phyloP scores from a whole-genome alignment of 2,888 invertebrate genomes.

The Epinotia ramella region DNA sequence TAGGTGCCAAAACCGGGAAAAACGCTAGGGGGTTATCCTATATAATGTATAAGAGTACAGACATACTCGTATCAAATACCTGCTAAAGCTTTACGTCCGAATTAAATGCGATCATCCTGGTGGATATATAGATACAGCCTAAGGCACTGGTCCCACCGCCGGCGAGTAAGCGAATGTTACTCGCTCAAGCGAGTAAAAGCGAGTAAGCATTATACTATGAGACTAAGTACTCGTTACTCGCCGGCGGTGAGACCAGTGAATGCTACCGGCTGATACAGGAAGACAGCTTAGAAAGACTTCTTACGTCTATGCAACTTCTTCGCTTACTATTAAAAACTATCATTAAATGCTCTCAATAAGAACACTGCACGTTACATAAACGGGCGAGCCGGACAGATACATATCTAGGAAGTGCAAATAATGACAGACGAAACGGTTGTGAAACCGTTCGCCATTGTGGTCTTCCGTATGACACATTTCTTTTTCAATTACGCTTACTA shows the following conservation, averaged over 20 bases:
- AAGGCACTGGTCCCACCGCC: too few species aligned
- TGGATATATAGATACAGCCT: background rate
- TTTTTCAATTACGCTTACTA: slow-evolving; percentile 15
- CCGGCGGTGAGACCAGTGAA: too few species aligned
- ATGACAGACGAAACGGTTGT: slow-evolving; percentile 26
- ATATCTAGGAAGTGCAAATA: slow-evolving; percentile 44
- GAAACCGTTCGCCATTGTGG: slow-evolving; percentile 32
- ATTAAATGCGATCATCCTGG: too few species aligned
- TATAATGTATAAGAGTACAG: too few species aligned
- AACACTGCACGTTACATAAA: slow-evolving; percentile 14
- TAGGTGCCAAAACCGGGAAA: too few species aligned
- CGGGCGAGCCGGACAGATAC: slow-evolving; percentile 35
- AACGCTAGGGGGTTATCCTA: too few species aligned
- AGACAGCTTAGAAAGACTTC: background rate
- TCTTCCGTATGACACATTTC: slow-evolving; percentile 39
- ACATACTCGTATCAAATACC: too few species aligned
- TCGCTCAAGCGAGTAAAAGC: too few species aligned
- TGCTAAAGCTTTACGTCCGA: too few species aligned
- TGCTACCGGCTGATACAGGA: background rate
- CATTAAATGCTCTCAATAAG: slow-evolving; percentile 10
- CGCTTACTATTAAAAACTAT: slow-evolving; percentile 16
- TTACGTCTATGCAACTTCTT: background rate
- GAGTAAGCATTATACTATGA: too few species aligned
- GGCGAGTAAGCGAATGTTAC: too few species aligned
- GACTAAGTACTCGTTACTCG: too few species aligned